Evolutionary conservation across 1,140 invertebrate genomes (phyloP).

Genomic region (Ectropis grisescens): DNA sequence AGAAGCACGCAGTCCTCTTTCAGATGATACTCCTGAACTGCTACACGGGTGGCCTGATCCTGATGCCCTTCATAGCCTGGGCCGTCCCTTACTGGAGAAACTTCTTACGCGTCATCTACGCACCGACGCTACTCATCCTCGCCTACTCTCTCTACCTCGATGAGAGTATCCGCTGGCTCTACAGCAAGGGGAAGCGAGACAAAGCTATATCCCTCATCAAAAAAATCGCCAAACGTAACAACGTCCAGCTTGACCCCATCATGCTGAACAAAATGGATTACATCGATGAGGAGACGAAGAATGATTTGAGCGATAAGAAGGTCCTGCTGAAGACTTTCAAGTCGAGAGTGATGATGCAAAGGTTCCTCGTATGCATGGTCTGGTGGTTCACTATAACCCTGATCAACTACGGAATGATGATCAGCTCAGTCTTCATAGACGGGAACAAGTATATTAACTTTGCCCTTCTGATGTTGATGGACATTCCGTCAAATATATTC

Average conservation of each 20-base stretch:
- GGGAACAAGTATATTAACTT: conserved; percentile 81
- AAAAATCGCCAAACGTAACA: conserved; percentile 43
- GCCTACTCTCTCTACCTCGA: conserved; percentile 50
- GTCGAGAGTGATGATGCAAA: conserved; percentile 46
- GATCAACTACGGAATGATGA: conserved; percentile 86
- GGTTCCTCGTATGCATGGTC: conserved; percentile 74
- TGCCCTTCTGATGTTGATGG: conserved; percentile 76
- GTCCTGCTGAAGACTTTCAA: conserved; percentile 44
- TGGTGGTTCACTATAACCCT: conserved; percentile 83
- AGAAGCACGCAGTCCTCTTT: conserved; percentile 38
- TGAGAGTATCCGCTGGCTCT: conserved; percentile 74
- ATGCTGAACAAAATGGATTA: conserved; percentile 37
- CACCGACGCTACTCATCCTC: conserved; percentile 44
- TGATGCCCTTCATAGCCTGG: conserved; percentile 53
- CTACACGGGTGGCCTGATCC: conserved; percentile 42
- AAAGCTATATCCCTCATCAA: conserved; percentile 37
- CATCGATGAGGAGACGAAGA: conserved; percentile 22
- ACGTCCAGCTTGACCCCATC: conserved; percentile 28
- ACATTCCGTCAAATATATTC: conserved; percentile 80
- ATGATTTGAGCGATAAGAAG: conserved; percentile 24
- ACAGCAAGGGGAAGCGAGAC: conserved; percentile 71
- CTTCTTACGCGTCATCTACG: conserved; percentile 52
- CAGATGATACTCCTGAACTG: conserved; percentile 56
- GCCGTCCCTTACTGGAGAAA: conserved; percentile 48
- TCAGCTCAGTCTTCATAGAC: conserved; percentile 82